Conservation (phyloP, 2,888 invertebrate species). For the Disparrhopalites patrizii region DNA sequence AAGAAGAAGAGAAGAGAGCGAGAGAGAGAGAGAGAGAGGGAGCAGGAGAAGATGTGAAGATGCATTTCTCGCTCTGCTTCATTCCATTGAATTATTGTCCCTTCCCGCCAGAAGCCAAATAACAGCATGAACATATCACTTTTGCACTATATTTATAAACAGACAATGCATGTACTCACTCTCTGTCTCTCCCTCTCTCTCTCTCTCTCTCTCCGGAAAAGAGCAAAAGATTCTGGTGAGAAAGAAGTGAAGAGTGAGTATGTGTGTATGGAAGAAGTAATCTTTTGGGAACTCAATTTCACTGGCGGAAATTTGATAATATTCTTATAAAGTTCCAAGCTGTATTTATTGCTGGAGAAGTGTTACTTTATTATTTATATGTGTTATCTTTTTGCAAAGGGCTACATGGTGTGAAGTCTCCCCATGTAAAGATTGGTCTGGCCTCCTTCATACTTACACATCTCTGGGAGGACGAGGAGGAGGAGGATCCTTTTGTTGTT, state of each 20-base stretch:
- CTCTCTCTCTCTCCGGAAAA: no score
- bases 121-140: conserved; percentile 16
- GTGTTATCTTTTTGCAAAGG: conserved; percentile 1
- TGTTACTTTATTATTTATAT: conserved; percentile 25
- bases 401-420: not conserved
- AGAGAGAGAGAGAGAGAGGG: no score
- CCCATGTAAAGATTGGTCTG: not conserved
- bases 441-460: no score
- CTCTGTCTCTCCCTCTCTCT: not conserved
- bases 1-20: no score
- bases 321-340: conserved; percentile 24
- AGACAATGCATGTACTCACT: not conserved
- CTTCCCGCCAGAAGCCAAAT: conserved; percentile 24
- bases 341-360: conserved; percentile 22
- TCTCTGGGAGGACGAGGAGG: no score
- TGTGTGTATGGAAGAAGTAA: conserved; percentile 7
- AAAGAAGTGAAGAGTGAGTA: no score
- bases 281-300: conserved; percentile 24
- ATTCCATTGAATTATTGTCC: conserved; percentile 28
- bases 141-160: not conserved
- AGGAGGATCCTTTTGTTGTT: no score
- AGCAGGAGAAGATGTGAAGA: conserved; percentile 22
- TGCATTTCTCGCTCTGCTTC: conserved; percentile 27
- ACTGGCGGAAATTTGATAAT: conserved; percentile 26
- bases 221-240: no score